Evolutionary conservation across 2,888 invertebrate genomes (phyloP).

Genomic region (Parasteatoda lunata): DNA sequence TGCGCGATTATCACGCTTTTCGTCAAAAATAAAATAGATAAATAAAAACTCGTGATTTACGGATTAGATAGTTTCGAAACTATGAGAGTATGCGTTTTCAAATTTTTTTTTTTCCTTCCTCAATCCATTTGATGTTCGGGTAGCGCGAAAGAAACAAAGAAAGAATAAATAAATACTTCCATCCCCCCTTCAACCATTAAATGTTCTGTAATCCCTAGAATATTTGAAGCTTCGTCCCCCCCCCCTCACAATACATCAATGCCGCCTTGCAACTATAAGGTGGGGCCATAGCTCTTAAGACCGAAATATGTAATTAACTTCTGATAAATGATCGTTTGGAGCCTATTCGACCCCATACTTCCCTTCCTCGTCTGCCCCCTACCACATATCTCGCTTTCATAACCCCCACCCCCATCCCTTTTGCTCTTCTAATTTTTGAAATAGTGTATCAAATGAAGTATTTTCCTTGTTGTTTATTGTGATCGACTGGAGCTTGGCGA

Average conservation of each 20-base stretch:
- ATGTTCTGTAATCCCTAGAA: slow-evolving; percentile 9
- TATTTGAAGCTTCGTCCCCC: neutral
- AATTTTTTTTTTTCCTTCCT: neutral
- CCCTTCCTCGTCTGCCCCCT: slow-evolving; percentile 21
- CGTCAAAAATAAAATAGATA: neutral
- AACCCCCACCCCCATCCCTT: slow-evolving; percentile 8
- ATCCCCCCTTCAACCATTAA: slow-evolving; percentile 31
- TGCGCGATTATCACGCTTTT: no score
- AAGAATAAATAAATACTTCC: slow-evolving; percentile 6
- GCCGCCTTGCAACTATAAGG: slow-evolving; percentile 40
- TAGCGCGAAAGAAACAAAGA: slow-evolving; percentile 9
- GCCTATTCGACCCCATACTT: slow-evolving; percentile 20
- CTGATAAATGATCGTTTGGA: slow-evolving; percentile 63
- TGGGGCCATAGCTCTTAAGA: slow-evolving; percentile 55
- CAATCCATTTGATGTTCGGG: neutral
- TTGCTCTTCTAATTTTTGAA: neutral
- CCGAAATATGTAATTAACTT: slow-evolving; percentile 64
- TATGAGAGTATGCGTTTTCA: neutral
- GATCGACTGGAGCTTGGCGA: slow-evolving; percentile 8
- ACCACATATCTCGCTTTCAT: slow-evolving; percentile 17
- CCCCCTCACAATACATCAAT: slow-evolving; percentile 25
- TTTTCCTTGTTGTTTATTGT: neutral
- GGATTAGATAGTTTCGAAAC: slow-evolving; percentile 23
- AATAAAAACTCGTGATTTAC: slow-evolving; percentile 17
- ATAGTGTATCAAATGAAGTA: neutral